Evolutionary conservation across 2,888 invertebrate genomes (phyloP).

Genomic region (Amphipoea oculea): DNA sequence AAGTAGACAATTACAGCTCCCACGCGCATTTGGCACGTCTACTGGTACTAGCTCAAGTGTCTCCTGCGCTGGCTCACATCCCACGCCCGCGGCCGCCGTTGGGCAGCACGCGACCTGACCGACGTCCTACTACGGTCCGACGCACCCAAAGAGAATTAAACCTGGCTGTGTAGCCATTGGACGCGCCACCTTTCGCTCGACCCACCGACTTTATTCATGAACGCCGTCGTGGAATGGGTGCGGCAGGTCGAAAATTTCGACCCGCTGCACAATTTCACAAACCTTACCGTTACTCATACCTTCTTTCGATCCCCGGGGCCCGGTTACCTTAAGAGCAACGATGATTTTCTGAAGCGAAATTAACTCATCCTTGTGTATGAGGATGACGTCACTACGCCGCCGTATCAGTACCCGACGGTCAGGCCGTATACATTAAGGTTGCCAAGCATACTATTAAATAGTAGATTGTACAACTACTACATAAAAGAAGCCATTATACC

Average conservation of each 20-base stretch:
- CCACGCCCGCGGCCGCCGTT: conserved; percentile 29
- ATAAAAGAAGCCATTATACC: no score
- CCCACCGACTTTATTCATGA: not conserved
- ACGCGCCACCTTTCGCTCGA: not conserved
- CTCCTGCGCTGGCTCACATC: conserved; percentile 40
- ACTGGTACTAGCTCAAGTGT: conserved; percentile 6
- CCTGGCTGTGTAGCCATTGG: no score
- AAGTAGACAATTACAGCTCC: conserved; percentile 73
- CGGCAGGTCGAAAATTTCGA: not conserved
- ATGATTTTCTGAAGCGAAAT: not conserved
- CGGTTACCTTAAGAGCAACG: not conserved
- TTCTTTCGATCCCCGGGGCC: not conserved
- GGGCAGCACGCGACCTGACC: not conserved
- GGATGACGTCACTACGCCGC: conserved; percentile 1
- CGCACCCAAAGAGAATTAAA: not conserved
- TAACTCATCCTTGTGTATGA: not conserved
- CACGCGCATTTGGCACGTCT: conserved; percentile 57
- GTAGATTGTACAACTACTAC: no score
- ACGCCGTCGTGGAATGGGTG: not conserved
- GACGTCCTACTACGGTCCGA: not conserved
- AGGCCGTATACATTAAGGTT: not conserved
- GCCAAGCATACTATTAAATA: not conserved
- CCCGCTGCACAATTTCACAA: not conserved
- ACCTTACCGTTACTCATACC: not conserved
- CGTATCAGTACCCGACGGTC: not conserved